Conservation (phyloP, 2,888 invertebrate genomes). For the Nycteola revayana region DNA sequence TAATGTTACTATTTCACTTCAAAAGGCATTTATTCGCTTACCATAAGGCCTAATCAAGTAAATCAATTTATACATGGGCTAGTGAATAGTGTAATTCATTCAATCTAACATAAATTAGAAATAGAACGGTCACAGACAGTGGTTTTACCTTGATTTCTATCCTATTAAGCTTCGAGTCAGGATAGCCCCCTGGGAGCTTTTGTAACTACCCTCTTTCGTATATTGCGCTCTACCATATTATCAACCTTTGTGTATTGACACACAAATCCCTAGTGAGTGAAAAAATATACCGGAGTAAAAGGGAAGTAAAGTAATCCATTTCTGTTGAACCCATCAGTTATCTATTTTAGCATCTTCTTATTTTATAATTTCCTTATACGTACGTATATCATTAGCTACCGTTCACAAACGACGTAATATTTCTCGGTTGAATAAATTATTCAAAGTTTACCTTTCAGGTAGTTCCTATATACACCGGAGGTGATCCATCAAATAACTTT, state of each 20-base stretch:
- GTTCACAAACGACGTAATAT: conserved; percentile 10
- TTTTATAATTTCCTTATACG: no score
- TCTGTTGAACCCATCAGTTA: no score
- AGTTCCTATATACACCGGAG: conserved; percentile 10
- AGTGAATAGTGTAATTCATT: conserved; percentile 34
- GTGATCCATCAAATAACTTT: conserved; percentile 35
- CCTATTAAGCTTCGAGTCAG: conserved; percentile 41
- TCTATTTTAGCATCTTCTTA: no score
- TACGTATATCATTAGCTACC: no score
- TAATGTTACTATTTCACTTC: no score
- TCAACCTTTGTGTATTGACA: no score
- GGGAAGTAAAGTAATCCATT: no score
- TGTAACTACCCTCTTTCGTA: conserved; percentile 30
- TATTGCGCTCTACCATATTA: conserved; percentile 9
- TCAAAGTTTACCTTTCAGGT: conserved; percentile 13
- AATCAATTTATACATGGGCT: conserved; percentile 29
- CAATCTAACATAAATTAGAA: conserved; percentile 24
- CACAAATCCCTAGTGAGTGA: neutral
- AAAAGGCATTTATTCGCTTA: no score
- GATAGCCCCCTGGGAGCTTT: conserved; percentile 43
- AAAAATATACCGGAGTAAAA: conserved; percentile 4
- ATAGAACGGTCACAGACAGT: conserved; percentile 20
- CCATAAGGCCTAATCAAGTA: no score
- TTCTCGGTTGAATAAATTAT: conserved; percentile 11
- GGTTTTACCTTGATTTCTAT: conserved; percentile 43